Evolutionary conservation across 2,113 vertebrate genomes (phyloP).

Genomic region (Megalops atlanticus): DNA sequence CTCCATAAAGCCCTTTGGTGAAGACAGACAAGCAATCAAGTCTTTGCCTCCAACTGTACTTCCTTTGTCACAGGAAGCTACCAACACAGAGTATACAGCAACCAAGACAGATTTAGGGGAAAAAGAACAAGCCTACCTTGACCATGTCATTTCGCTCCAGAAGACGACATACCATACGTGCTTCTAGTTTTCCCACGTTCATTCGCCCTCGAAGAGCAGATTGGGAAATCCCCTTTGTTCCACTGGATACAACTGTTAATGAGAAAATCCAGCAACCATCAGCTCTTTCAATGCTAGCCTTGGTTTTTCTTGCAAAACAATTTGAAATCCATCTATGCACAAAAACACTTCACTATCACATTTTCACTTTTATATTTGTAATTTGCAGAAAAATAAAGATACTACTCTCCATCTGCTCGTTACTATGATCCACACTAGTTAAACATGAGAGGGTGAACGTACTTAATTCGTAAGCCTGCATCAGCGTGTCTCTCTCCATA

Average conservation of each 20-base stretch:
- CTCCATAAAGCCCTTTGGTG: slow-evolving; percentile 89
- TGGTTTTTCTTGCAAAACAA: background rate
- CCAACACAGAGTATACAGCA: background rate
- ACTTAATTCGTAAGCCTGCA: slow-evolving; percentile 91
- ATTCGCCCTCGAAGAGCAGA: slow-evolving; percentile 76
- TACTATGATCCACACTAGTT: background rate
- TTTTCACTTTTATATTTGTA: background rate
- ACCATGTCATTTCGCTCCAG: slow-evolving; percentile 83
- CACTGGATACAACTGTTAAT: slow-evolving; percentile 80
- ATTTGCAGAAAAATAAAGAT: background rate
- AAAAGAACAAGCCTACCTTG: slow-evolving; percentile 71
- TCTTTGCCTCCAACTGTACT: background rate
- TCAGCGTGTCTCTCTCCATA: slow-evolving; percentile 84
- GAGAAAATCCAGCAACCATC: background rate
- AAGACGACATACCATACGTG: slow-evolving; percentile 87
- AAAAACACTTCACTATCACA: background rate
- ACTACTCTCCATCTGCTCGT: background rate
- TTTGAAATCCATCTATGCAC: background rate
- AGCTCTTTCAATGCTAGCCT: background rate
- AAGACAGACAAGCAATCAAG: background rate
- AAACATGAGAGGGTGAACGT: slow-evolving; percentile 47
- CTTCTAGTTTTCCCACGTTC: slow-evolving; percentile 89
- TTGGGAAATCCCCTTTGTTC: slow-evolving; percentile 88
- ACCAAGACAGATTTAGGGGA: background rate
- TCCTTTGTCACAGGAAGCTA: background rate